phyloP scores from a whole-genome alignment of 2,888 invertebrate species.

The Meghimatium bilineatum region DNA sequence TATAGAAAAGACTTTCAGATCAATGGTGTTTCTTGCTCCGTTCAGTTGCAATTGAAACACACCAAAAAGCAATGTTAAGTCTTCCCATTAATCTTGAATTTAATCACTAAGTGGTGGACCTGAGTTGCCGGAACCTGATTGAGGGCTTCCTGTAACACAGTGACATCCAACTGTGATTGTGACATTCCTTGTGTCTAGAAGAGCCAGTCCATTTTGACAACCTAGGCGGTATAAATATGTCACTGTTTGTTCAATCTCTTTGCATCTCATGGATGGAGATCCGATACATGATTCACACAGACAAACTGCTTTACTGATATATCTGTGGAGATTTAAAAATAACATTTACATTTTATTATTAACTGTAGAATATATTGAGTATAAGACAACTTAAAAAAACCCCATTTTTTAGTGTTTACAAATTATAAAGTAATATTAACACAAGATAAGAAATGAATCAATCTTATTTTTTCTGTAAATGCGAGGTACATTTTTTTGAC shows the following conservation, averaged over 20 bases:
- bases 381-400: too few relatives aligned
- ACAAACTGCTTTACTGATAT: not conserved
- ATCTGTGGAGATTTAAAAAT: not conserved
- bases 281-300: constrained; percentile 7
- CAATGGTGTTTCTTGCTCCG: not conserved
- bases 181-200: not conserved
- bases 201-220: constrained; percentile 9
- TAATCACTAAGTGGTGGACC: not conserved
- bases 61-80: not conserved
- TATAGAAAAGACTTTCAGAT: not conserved
- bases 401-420: too few relatives aligned
- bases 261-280: not conserved
- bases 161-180: constrained; percentile 24
- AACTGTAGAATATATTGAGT: too few relatives aligned
- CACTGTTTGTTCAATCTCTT: not conserved
- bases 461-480: not conserved
- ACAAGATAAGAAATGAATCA: too few relatives aligned
- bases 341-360: not conserved
- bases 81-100: too few relatives aligned
- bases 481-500: too few relatives aligned
- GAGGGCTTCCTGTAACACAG: not conserved
- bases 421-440: too few relatives aligned
- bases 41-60: not conserved
- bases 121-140: not conserved
- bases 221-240: constrained; percentile 2